Evolutionary conservation across 1,140 invertebrate genomes (phyloP), one percentile per base, ranked within the genome.

Genomic region (Lepidurus apus): DNA sequence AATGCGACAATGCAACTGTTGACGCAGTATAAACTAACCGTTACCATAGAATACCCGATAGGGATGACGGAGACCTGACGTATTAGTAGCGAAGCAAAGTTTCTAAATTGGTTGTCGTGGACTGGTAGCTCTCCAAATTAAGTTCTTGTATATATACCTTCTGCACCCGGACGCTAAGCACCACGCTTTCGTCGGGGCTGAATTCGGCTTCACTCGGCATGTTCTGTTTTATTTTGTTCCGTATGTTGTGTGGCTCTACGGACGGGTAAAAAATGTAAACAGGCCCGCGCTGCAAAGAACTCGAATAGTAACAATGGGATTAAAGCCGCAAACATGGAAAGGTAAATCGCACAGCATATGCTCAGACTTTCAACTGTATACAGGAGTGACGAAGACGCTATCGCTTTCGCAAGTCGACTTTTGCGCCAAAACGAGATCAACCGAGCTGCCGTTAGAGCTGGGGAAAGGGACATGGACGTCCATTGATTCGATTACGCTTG

Each of bases 151-250:
- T 34, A 21, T n/a, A 65, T 65, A 65, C 53, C 53, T 65, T 65
- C 21, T 65, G 53, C 21, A 65, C 53, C 53, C 53, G 53, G 53
- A 21, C 53, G 53, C 53, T 21, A 21, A 65, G 53, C 53, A 65
- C 53, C 21, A 65, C 53, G 13, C 53, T 65, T 65, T 65, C 53
- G 53, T 65, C 53, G 21, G 53, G 21, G 21, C 53, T 65, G 53
- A 65, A 65, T 17, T 65, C 53, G 53, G 53, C 53, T 65, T 65
- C 53, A 65, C 53, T 65, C 21, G 53, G 53, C 53, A 65, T 65
- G 53, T n/a, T 21, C 21, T 1, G 17, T n/a, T 17, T 65, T 65
- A 21, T 65, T 65, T 65, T 7, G 17, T 65, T 65, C 53, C 17
- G 53, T 65, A 17, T 3, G 21, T 13, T 21, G 0, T 9, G 21